Base-by-base conservation (phyloP, 2,888 invertebrate species). In the Malacosoma neustria region DNA sequence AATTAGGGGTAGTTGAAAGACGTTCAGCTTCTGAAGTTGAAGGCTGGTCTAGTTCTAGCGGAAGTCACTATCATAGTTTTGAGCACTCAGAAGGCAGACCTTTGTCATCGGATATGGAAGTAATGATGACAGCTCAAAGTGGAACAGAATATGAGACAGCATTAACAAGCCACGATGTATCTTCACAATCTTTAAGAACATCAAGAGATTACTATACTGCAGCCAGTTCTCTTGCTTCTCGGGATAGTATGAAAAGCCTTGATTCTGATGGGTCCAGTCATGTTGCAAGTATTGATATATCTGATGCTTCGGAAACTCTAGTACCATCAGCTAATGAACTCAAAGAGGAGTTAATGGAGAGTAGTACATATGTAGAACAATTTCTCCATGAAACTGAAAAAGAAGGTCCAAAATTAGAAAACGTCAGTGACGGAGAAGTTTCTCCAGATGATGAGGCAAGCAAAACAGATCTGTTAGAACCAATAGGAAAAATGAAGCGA, bases 241-340 rank as follows among this genome's bases (percentile, higher is more conserved):
- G 93, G 52, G 95, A 95, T 62, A 96, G 96, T 45, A 94, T 95
- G 92, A 94, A 92, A 63, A 96, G 96, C 41, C 82, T 96, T 32
- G 95, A 95, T 61, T 96, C 96, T 1, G 93, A 96, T 72, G 94
- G 93, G 47, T 96, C 96, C 0, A 95, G 95, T 11, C 93, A 96
- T 69, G 87, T 96, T 39, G 95, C 93, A 1, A 96, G 96, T 61
- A 90, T 96, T 45, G 96, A 96, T 76, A 91, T 95, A 29, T 97
- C 97, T 22, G 97, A 98, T 72, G 88, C 93, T 14, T 97, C 97
- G 1, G 97, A 97, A 80, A 98, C 98, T 1, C 76, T 98, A 5
- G 93, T 98, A 6, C 95, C 97, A 9, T 97, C 98, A 2, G 92
- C 93, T 5, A 91, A 93, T 61, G 96, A 96, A 67, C 73, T 92